Evolutionary conservation across 2,888 invertebrate species (phyloP).

Genomic region (Diarsia brunnea): DNA sequence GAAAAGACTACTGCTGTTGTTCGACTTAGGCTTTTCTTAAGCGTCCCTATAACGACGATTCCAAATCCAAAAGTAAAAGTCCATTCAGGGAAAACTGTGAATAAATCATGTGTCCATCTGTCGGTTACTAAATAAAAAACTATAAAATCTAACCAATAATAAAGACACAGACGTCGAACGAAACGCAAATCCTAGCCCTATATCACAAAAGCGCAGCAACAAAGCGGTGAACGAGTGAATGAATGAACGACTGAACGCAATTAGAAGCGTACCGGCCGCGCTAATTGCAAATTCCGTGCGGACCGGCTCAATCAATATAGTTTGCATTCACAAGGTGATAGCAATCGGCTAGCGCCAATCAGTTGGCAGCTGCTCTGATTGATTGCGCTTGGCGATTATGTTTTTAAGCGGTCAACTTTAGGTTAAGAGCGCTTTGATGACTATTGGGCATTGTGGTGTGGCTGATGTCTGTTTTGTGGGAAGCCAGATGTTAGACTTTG

Average conservation of each 20-base stretch:
- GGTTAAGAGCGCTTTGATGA: slow-evolving; percentile 61
- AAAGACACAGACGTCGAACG: slow-evolving; percentile 20
- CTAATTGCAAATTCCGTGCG: slow-evolving; percentile 81
- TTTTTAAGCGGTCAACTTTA: slow-evolving; percentile 68
- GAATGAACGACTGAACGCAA: slow-evolving; percentile 74
- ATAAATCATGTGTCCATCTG: slow-evolving; percentile 5
- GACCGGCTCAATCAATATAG: slow-evolving; percentile 77
- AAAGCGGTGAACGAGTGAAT: slow-evolving; percentile 68
- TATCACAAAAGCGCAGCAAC: slow-evolving; percentile 71
- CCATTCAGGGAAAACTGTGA: background rate
- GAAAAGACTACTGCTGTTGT: too few species aligned
- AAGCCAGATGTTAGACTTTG: slow-evolving; percentile 3
- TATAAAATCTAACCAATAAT: slow-evolving; percentile 4
- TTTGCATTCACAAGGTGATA: slow-evolving; percentile 72
- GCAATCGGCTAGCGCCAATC: slow-evolving; percentile 73
- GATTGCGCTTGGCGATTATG: slow-evolving; percentile 72
- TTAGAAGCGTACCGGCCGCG: slow-evolving; percentile 76
- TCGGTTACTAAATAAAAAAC: slow-evolving; percentile 6
- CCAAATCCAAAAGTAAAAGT: background rate
- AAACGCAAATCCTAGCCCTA: slow-evolving; percentile 45
- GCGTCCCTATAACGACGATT: background rate
- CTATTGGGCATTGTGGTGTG: slow-evolving; percentile 41
- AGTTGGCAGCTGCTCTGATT: slow-evolving; percentile 69
- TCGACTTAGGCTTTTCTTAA: too few species aligned
- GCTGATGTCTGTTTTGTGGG: slow-evolving; percentile 4